phyloP scores from a whole-genome alignment of 2,797 vertebrate species.

The Phoxinus dragarum region DNA sequence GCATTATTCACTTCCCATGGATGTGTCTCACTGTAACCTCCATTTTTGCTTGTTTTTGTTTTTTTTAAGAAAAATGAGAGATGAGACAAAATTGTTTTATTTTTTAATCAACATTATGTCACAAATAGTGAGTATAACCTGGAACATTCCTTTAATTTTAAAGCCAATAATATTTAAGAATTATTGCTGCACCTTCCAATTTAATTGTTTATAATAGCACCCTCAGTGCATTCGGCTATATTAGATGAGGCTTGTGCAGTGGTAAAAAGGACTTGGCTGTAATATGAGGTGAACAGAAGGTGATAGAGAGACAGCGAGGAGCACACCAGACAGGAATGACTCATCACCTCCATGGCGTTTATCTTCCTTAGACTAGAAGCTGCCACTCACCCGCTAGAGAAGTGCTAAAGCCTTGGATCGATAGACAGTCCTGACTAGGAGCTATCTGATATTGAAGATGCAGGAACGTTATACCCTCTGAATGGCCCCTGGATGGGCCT shows the following conservation, averaged over 20 bases:
- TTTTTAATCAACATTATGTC: neutral
- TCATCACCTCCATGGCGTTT: constrained; percentile 57
- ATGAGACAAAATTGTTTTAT: neutral
- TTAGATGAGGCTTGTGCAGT: constrained; percentile 52
- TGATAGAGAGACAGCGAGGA: constrained; percentile 40
- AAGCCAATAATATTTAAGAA: constrained; percentile 31
- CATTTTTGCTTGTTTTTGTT: neutral
- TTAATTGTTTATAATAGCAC: constrained; percentile 43
- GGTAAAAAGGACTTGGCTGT: constrained; percentile 38
- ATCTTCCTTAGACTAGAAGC: constrained; percentile 58
- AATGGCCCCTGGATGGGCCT: constrained; percentile 57
- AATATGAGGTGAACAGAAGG: constrained; percentile 34
- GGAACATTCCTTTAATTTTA: constrained; percentile 3
- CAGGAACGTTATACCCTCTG: constrained; percentile 57
- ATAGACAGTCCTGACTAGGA: constrained; percentile 60
- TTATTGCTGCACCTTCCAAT: constrained; percentile 33
- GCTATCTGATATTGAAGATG: constrained; percentile 64
- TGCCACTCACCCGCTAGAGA: constrained; percentile 48
- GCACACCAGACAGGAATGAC: constrained; percentile 60
- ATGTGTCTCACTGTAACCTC: neutral
- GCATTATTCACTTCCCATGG: neutral
- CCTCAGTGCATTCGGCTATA: constrained; percentile 57
- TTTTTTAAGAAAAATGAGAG: neutral
- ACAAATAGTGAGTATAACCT: neutral
- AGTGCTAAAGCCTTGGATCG: constrained; percentile 58